Evolutionary conservation across 2,797 vertebrate genomes (phyloP).

Genomic region (Cossypha dichroa): DNA sequence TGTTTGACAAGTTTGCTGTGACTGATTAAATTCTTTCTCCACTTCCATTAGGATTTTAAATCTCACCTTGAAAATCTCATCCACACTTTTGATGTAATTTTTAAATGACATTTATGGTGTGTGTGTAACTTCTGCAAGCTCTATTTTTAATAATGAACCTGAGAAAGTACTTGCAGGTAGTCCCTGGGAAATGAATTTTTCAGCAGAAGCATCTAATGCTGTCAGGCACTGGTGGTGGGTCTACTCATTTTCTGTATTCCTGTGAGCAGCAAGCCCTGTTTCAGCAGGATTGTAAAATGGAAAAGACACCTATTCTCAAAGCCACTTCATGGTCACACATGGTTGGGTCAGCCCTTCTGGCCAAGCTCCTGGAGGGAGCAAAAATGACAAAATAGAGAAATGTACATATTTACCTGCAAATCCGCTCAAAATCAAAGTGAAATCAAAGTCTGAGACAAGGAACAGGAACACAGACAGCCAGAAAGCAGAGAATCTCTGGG

Average conservation of each 20-base stretch:
- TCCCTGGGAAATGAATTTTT: not conserved
- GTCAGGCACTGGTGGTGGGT: not conserved
- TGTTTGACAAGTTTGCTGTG: not conserved
- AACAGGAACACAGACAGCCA: not conserved
- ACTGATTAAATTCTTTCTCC: slow-evolving; percentile 10
- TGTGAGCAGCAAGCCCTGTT: not conserved
- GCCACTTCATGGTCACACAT: not conserved
- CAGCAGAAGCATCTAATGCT: not conserved
- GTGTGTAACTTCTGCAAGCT: not conserved
- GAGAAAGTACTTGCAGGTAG: not conserved
- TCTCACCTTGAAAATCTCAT: slow-evolving; percentile 49
- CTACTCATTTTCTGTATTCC: not conserved
- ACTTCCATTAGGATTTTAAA: slow-evolving; percentile 12
- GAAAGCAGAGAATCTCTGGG: not conserved
- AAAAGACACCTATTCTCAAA: not conserved
- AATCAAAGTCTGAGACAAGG: not conserved
- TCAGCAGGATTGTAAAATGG: not conserved
- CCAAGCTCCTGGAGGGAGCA: not conserved
- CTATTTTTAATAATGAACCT: slow-evolving; percentile 3
- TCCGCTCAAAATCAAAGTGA: not conserved
- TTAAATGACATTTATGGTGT: not conserved
- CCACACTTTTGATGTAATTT: not conserved
- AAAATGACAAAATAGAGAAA: not conserved
- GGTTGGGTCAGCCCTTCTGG: not conserved
- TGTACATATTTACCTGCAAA: not conserved